A percentile compares a stretch with the other conserved stretches of the same genome.
These are phyloP conservation scores for Typhlichthys eigenmanni DNA, from an alignment of 2,797 vertebrate genomes.

Conservation along the genomic window DNA sequence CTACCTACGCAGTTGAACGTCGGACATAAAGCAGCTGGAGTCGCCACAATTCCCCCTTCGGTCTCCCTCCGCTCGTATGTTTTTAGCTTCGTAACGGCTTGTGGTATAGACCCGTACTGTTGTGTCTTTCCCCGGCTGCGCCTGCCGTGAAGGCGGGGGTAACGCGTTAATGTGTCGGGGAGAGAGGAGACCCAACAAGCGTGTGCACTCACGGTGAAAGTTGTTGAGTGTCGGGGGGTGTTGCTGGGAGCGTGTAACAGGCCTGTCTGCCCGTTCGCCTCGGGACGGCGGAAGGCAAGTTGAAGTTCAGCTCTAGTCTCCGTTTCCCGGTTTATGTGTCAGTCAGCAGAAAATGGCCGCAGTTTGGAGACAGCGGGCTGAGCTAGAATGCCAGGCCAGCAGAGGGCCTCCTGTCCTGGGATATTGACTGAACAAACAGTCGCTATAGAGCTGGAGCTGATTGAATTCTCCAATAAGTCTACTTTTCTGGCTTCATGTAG, in stretches of 20 bases:
- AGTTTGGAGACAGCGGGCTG: constrained; percentile 50
- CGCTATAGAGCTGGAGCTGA: constrained; percentile 2
- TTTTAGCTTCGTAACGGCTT: constrained; percentile 13
- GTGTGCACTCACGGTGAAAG: constrained; percentile 16
- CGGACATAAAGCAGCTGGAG: constrained; percentile 21
- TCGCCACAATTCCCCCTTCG: constrained; percentile 1
- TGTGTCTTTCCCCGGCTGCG: constrained; percentile 20
- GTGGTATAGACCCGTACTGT: background rate
- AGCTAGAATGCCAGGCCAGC: constrained; percentile 47
- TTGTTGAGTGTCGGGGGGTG: constrained; percentile 17
- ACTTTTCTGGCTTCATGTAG: too few species aligned
- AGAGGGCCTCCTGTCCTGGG: constrained; percentile 57
- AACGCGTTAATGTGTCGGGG: background rate
- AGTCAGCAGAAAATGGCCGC: constrained; percentile 77
- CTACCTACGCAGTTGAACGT: constrained; percentile 51
- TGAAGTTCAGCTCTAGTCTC: constrained; percentile 53
- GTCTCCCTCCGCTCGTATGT: constrained; percentile 1
- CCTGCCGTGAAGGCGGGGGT: background rate
- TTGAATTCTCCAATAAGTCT: background rate
- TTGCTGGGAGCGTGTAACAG: constrained; percentile 5
- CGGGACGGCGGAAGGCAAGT: constrained; percentile 45
- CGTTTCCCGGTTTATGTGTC: constrained; percentile 48
- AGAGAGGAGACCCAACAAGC: background rate
- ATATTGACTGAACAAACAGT: constrained; percentile 3
- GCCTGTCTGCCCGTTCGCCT: constrained; percentile 26